Base-by-base conservation (phyloP, 2,797 vertebrate species). In the Melopsittacus undulatus region DNA sequence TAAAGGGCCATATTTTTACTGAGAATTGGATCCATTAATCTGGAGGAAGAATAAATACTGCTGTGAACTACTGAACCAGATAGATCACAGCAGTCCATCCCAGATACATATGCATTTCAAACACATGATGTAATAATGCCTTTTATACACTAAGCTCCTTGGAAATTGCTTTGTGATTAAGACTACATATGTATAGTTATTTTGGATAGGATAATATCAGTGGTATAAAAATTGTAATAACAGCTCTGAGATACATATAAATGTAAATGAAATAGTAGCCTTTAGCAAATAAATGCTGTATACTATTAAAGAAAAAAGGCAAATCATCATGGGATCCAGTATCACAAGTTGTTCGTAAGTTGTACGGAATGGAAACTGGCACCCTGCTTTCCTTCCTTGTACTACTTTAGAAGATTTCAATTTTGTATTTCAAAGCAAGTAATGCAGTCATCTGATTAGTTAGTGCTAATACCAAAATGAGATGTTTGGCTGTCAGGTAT, bases 81-180 rank as follows among this genome's bases (percentile, higher is more conserved):
- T 68, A 92, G 68, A 89, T 66, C 64, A 40, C 73, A 85, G 85
- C 1, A 0, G 80, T 90, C 80, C 77, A 76, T 73, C 87, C 80
- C 83, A 95, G 70, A 86, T 69, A 79, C 7, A 79, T 73, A 85
- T 92, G 59, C 80, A 46, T 96, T 97, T 95, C 80, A 90, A 88
- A 73, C 36, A 34, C n/a, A 87, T 95, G 89, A 94, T 96, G 87
- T 91, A 94, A 94, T 86, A 82, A 69, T 67, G 67, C 62, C 49
- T 87, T 67, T 89, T 84, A 66, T 75, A 73, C 84, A 29, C 57
- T 75, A 56, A 91, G n/a, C 69, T 91, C 73, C 59, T 88, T 86
- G 66, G 59, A 93, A 91, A 88, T 86, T 91, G 73, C 74, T 56
- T 1, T 90, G 68, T 83, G 46, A 52, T 92, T 90, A 91, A 66